Evolutionary conservation across 2,113 vertebrate genomes (phyloP).

Genomic region (Salvelinus fontinalis): DNA sequence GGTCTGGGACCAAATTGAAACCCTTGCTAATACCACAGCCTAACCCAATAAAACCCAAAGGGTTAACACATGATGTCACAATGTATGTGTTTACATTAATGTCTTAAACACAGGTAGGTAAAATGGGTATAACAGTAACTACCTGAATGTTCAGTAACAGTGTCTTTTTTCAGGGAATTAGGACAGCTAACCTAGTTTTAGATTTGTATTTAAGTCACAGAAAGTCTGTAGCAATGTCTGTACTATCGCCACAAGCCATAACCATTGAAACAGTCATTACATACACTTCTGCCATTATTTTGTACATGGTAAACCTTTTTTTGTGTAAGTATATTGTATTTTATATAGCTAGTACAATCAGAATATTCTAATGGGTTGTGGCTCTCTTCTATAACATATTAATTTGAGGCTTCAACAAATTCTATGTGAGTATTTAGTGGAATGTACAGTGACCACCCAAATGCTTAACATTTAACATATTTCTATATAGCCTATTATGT

Average conservation of each 20-base stretch:
- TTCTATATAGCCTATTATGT: slow-evolving; percentile 58
- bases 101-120: slow-evolving; percentile 51
- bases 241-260: slow-evolving; percentile 79
- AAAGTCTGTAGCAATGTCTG: slow-evolving; percentile 81
- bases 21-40: slow-evolving; percentile 27
- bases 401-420: slow-evolving; percentile 68
- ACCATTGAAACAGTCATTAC: slow-evolving; percentile 64
- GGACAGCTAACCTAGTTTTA: slow-evolving; percentile 68
- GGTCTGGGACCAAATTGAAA: slow-evolving; percentile 23
- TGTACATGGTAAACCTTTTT: slow-evolving; percentile 74
- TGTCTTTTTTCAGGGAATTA: slow-evolving; percentile 76
- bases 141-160: slow-evolving; percentile 56
- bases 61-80: slow-evolving; percentile 63
- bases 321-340: slow-evolving; percentile 76
- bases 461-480: slow-evolving; percentile 69
- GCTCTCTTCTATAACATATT: slow-evolving; percentile 59
- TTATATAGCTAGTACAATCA: slow-evolving; percentile 76
- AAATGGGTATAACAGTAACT: slow-evolving; percentile 37
- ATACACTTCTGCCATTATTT: slow-evolving; percentile 50
- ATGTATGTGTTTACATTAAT: slow-evolving; percentile 62
- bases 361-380: slow-evolving; percentile 68
- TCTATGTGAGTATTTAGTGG: slow-evolving; percentile 72
- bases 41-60: slow-evolving; percentile 36
- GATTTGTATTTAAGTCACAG: slow-evolving; percentile 70
- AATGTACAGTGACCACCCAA: slow-evolving; percentile 68